Conservation (phyloP, 1,140 invertebrate species). For the Panagrolaimus sp. region DNA sequence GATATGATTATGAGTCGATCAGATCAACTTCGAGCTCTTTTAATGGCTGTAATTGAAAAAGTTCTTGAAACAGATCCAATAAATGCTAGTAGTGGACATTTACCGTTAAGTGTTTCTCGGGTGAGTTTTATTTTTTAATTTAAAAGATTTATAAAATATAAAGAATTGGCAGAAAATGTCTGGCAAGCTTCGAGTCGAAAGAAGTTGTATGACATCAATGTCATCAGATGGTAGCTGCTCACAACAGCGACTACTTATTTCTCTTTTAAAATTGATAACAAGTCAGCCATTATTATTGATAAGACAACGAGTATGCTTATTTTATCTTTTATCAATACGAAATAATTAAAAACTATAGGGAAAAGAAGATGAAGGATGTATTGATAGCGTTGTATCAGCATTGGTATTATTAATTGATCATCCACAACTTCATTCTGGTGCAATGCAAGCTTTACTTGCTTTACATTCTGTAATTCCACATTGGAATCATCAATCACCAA, state of each 20-base stretch:
- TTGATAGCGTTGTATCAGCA: slow-evolving; percentile 18
- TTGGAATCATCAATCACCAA: slow-evolving; percentile 16
- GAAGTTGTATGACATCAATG: slow-evolving; percentile 11
- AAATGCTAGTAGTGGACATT: slow-evolving; percentile 70
- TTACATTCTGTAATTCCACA: slow-evolving; percentile 24
- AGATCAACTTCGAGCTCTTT: slow-evolving; percentile 82
- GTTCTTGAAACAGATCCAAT: slow-evolving; percentile 68
- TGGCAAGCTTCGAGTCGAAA: slow-evolving; percentile 23
- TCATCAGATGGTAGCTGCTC: slow-evolving; percentile 9
- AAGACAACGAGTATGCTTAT: slow-evolving; percentile 19
- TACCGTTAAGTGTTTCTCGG: slow-evolving; percentile 62
- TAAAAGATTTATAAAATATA: neutral
- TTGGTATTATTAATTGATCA: slow-evolving; percentile 24
- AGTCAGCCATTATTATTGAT: slow-evolving; percentile 23
- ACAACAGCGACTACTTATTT: slow-evolving; percentile 19
- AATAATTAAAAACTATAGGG: slow-evolving; percentile 1
- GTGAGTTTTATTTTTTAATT: slow-evolving; percentile 6
- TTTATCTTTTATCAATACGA: neutral
- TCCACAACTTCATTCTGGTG: slow-evolving; percentile 17
- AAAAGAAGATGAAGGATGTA: slow-evolving; percentile 9
- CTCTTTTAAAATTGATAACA: slow-evolving; percentile 21
- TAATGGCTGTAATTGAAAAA: slow-evolving; percentile 89
- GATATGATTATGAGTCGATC: slow-evolving; percentile 87
- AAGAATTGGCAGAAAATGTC: slow-evolving; percentile 29
- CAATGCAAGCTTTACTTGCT: slow-evolving; percentile 23